Conservation (phyloP, 2,113 vertebrate genomes). For the Cheirogaleus medius region DNA sequence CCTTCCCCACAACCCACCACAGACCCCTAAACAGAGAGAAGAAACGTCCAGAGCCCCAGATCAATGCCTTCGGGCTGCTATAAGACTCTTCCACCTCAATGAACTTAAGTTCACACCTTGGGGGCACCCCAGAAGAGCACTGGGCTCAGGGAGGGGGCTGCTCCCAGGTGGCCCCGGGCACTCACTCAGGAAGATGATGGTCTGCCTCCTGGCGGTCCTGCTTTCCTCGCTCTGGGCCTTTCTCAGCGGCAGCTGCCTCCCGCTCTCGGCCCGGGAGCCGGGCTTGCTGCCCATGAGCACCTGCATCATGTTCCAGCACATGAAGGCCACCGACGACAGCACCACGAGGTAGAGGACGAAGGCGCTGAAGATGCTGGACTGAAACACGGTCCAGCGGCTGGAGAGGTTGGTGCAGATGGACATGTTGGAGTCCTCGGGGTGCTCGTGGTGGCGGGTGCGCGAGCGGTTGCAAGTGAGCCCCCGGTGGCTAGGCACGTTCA, state of each 20-base stretch:
- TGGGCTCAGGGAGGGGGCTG: no score
- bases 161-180: background rate
- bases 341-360: slow-evolving; percentile 92
- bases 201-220: slow-evolving; percentile 91
- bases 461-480: background rate
- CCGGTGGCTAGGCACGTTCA: slow-evolving; percentile 35
- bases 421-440: slow-evolving; percentile 83
- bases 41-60: background rate
- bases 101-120: background rate
- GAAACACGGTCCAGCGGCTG: slow-evolving; percentile 90
- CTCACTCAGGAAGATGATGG: slow-evolving; percentile 92
- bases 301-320: slow-evolving; percentile 94
- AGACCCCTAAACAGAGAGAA: background rate
- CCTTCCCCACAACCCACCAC: background rate
- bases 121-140: no score
- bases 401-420: slow-evolving; percentile 95
- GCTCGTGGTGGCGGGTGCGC: slow-evolving; percentile 9
- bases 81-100: background rate
- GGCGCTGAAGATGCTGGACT: slow-evolving; percentile 89
- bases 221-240: slow-evolving; percentile 84
- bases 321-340: slow-evolving; percentile 89
- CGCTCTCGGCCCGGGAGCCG: slow-evolving; percentile 20
- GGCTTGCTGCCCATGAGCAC: slow-evolving; percentile 82
- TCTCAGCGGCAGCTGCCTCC: slow-evolving; percentile 65
- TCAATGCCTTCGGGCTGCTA: background rate